phyloP scores from a whole-genome alignment of 92 coral and sea anemone genomes.

The Zoanthus solanderi region DNA sequence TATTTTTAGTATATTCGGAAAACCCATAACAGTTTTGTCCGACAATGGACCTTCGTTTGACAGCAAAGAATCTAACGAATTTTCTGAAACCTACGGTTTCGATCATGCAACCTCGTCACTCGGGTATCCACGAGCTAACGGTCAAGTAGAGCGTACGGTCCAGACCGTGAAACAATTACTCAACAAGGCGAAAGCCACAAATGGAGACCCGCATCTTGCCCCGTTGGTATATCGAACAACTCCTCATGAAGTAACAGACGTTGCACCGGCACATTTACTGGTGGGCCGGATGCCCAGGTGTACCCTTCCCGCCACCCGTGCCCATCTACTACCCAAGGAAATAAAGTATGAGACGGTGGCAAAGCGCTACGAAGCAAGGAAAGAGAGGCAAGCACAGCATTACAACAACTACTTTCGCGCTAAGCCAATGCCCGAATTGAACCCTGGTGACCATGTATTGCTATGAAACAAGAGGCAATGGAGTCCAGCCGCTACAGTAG shows the following conservation, averaged over 20 bases:
- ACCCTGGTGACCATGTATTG: neutral
- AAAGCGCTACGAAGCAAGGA: neutral
- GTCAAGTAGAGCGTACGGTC: conserved; percentile 24
- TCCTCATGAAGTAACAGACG: conserved; percentile 48
- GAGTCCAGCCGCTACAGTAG: conserved; percentile 35
- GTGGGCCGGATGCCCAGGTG: conserved; percentile 14
- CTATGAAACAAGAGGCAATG: conserved; percentile 34
- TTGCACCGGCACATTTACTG: conserved; percentile 36
- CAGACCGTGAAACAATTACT: conserved; percentile 25
- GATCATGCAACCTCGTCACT: conserved; percentile 45
- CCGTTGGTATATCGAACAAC: conserved; percentile 48
- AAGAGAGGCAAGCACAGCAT: conserved; percentile 19
- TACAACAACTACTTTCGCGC: conserved; percentile 16
- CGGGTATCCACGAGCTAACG: conserved; percentile 29
- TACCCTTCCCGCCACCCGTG: conserved; percentile 22
- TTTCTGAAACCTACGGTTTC: conserved; percentile 28
- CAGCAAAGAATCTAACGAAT: neutral
- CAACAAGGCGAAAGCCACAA: conserved; percentile 23
- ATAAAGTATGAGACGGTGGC: conserved; percentile 9
- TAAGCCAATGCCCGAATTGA: conserved; percentile 25
- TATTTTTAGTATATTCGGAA: conserved; percentile 49
- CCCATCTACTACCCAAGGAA: conserved; percentile 24
- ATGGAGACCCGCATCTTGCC: conserved; percentile 42
- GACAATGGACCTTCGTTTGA: conserved; percentile 48
- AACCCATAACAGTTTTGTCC: conserved; percentile 33